Percentiles rank a stretch among this genome's conserved stretches.
Evolutionary conservation across 2,113 vertebrate species (phyloP).

Genomic region (Petrocephalus zakoni): DNA sequence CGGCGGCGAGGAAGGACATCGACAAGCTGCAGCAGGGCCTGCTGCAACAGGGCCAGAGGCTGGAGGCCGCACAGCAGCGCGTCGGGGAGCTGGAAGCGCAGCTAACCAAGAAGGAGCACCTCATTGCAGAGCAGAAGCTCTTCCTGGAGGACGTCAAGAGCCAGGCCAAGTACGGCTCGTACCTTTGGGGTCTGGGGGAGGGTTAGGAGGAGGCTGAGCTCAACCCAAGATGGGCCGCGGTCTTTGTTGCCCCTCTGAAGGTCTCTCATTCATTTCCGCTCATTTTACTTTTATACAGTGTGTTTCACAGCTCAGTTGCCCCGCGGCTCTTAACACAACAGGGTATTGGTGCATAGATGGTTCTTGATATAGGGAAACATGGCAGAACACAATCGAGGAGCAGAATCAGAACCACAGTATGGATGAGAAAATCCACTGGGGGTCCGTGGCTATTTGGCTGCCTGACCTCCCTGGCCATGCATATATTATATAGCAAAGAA

Average conservation of each 20-base stretch:
- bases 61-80: slow-evolving; percentile 81
- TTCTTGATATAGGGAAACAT: slow-evolving; percentile 1
- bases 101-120: slow-evolving; percentile 80
- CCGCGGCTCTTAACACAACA: neutral
- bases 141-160: slow-evolving; percentile 85
- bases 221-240: neutral
- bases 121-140: slow-evolving; percentile 84
- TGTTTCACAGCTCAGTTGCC: neutral
- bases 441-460: neutral
- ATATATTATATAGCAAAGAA: neutral
- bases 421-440: neutral
- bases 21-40: slow-evolving; percentile 68
- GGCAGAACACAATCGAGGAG: neutral
- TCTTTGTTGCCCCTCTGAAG: neutral
- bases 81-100: slow-evolving; percentile 81
- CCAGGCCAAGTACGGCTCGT: slow-evolving; percentile 69
- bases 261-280: neutral
- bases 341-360: neutral
- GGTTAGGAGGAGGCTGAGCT: neutral
- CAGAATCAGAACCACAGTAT: neutral
- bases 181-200: neutral
- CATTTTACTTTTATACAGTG: neutral
- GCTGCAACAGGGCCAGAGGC: slow-evolving; percentile 76
- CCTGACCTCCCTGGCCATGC: neutral
- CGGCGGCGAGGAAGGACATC: slow-evolving; percentile 71